Percentiles rank a stretch among this genome's conserved stretches.
phyloP scores from a whole-genome alignment of 2,113 vertebrate species.

The Myiozetetes cayanensis region DNA sequence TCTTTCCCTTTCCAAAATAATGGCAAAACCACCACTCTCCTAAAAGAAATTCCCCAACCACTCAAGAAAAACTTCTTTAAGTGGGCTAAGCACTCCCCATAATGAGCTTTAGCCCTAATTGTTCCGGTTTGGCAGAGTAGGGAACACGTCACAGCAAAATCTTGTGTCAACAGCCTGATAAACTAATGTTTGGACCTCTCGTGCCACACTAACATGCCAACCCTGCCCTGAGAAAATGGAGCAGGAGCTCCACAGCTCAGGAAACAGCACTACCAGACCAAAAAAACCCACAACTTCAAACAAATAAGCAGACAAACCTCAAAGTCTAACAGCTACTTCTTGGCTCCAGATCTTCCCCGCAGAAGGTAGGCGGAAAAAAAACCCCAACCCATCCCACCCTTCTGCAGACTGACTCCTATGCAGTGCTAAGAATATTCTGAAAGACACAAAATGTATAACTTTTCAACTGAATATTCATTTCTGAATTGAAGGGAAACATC shows the following conservation, averaged over 20 bases:
- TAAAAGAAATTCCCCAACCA: neutral
- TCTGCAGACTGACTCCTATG: constrained; percentile 18
- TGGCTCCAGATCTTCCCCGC: neutral
- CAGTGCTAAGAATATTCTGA: constrained; percentile 37
- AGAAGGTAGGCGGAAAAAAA: neutral
- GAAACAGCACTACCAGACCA: neutral
- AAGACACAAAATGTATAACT: constrained; percentile 42
- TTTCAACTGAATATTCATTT: constrained; percentile 49
- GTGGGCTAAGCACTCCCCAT: neutral
- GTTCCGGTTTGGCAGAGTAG: neutral
- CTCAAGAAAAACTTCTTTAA: neutral
- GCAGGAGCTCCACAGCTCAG: neutral
- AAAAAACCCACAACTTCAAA: neutral
- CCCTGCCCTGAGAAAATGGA: neutral
- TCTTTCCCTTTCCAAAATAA: neutral
- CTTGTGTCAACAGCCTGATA: neutral
- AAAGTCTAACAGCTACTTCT: constrained; percentile 14
- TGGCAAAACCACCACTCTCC: neutral
- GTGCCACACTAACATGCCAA: fast-evolving
- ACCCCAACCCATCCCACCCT: neutral
- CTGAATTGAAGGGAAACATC: constrained; percentile 55
- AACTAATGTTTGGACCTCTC: neutral
- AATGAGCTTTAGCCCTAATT: neutral
- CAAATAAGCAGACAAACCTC: neutral
- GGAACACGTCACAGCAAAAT: neutral